A percentile compares a stretch with the other conserved stretches of the same genome.
phyloP scores from a whole-genome alignment of 1,140 invertebrate species.

The Brachionus manjavacas region DNA sequence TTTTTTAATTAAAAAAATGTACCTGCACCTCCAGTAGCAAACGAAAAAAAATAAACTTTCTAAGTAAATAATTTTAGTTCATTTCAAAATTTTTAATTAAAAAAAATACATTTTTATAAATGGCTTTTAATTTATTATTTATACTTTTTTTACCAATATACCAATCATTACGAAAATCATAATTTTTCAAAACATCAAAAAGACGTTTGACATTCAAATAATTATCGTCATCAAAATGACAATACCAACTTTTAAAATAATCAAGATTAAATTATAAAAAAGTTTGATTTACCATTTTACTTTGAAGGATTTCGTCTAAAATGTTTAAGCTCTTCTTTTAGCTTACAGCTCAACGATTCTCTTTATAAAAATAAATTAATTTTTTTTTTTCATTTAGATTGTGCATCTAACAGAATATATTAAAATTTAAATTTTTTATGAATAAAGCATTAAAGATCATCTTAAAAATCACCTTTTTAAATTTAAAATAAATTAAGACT shows the following conservation, averaged over 20 bases:
- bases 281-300: neutral
- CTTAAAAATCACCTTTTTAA: no score
- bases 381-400: neutral
- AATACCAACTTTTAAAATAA: constrained; percentile 15
- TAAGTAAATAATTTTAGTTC: neutral
- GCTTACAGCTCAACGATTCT: constrained; percentile 14
- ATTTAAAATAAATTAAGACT: no score
- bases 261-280: neutral
- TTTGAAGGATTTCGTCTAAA: neutral
- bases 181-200: neutral
- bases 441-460: no score
- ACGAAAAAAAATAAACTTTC: neutral
- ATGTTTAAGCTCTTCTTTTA: neutral
- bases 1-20: neutral
- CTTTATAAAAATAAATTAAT: neutral
- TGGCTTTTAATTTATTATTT: neutral
- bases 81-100: neutral
- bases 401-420: neutral
- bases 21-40: constrained; percentile 41
- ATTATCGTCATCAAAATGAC: constrained; percentile 40
- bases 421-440: no score
- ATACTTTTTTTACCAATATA: constrained; percentile 39
- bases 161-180: constrained; percentile 14
- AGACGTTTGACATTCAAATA: constrained; percentile 17
- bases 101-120: neutral